A percentile compares a stretch with the other conserved stretches of the same genome.
These are phyloP conservation scores for Chlamydotis undulata DNA, from an alignment of 2,113 vertebrate genomes.

Conservation along the genomic window DNA sequence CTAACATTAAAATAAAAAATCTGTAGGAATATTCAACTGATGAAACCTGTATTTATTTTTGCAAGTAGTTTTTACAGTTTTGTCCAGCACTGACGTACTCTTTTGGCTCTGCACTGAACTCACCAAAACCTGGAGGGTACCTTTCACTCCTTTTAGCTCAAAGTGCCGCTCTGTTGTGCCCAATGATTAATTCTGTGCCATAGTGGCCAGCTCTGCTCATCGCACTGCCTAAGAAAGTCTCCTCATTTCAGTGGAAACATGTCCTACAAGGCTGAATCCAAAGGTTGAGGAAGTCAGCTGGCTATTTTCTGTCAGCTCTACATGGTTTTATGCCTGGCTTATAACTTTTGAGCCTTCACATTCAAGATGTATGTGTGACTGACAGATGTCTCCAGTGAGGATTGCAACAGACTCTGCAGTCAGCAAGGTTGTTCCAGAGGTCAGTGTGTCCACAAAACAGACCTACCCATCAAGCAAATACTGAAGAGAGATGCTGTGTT, in stretches of 20 bases:
- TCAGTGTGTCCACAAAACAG: background rate
- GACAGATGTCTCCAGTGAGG: background rate
- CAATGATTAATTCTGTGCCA: background rate
- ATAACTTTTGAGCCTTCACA: background rate
- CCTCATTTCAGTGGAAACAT: background rate
- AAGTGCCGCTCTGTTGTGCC: background rate
- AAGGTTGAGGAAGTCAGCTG: background rate
- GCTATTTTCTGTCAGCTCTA: background rate
- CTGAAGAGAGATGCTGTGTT: background rate
- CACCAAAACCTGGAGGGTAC: background rate
- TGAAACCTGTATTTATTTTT: background rate
- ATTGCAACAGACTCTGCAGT: background rate
- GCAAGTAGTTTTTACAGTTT: background rate
- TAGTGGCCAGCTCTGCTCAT: background rate
- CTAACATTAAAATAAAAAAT: background rate
- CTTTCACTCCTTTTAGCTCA: background rate
- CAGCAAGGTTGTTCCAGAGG: background rate
- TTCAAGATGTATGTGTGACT: background rate
- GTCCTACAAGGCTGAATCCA: background rate
- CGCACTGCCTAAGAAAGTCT: background rate
- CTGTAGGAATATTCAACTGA: background rate
- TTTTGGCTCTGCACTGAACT: rapidly evolving
- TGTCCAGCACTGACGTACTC: background rate
- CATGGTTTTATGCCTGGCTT: background rate
- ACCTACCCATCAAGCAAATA: background rate